Evolutionary conservation across 2,888 invertebrate species (phyloP).

Genomic region (Polyommatus icarus): DNA sequence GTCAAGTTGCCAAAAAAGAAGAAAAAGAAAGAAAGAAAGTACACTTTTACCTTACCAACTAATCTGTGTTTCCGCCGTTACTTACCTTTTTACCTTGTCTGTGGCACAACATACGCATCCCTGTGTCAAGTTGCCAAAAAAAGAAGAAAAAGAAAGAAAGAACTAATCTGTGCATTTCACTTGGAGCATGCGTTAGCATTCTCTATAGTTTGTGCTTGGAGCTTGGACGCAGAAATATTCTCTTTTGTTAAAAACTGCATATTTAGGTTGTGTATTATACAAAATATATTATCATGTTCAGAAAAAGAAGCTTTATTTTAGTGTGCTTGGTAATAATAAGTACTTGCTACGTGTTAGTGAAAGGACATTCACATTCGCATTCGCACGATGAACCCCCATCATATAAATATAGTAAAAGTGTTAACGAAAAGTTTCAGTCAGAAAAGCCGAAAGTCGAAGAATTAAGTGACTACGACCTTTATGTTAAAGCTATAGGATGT

Average conservation of each 20-base stretch:
- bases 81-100: too few species aligned
- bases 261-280: not conserved
- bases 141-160: too few species aligned
- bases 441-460: conserved; percentile 71
- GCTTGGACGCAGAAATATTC: not conserved
- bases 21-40: too few species aligned
- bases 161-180: too few species aligned
- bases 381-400: conserved; percentile 83
- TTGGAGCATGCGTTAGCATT: too few species aligned
- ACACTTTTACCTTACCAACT: too few species aligned
- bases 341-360: conserved; percentile 14
- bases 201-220: too few species aligned
- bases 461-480: conserved; percentile 75
- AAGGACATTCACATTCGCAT: conserved; percentile 73
- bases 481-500: conserved; percentile 92
- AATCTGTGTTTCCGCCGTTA: too few species aligned
- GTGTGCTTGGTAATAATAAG: conserved; percentile 38
- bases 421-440: conserved; percentile 56
- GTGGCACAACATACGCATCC: too few species aligned
- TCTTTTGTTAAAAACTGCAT: not conserved
- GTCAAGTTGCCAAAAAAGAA: too few species aligned
- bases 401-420: conserved; percentile 91
- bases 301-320: conserved; percentile 38
- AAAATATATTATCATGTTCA: conserved; percentile 38
- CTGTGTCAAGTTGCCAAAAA: too few species aligned